Conservation (phyloP, 2,888 invertebrate species). For the Athalia rosae region DNA sequence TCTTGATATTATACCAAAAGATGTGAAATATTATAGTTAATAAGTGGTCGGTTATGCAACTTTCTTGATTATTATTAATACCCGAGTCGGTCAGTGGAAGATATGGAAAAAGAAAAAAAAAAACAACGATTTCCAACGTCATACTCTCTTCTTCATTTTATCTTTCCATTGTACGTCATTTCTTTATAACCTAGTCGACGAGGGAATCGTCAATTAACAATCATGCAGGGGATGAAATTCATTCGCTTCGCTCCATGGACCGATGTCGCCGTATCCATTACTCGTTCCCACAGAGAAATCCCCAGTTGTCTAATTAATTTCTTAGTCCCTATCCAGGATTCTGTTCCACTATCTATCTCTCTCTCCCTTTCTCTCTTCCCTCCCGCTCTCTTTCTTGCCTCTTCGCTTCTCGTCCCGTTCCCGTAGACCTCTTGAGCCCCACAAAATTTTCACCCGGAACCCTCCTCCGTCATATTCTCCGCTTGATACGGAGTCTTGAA, state of each 20-base stretch:
- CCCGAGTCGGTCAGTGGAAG: no score
- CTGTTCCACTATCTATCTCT: not conserved
- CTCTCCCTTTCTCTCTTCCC: slow-evolving; percentile 6
- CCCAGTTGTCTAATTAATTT: slow-evolving; percentile 40
- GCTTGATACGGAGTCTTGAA: no score
- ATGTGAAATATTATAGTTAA: no score
- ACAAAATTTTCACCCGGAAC: no score
- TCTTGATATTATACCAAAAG: no score
- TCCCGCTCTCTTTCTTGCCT: not conserved
- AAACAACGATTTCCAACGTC: no score
- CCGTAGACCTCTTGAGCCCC: no score
- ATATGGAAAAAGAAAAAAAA: no score
- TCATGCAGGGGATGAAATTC: slow-evolving; percentile 21
- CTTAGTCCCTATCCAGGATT: not conserved
- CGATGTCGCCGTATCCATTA: slow-evolving; percentile 40
- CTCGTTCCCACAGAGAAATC: slow-evolving; percentile 32
- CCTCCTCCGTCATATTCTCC: no score
- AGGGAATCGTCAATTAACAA: slow-evolving; percentile 42
- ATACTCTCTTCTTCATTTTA: no score
- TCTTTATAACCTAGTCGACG: slow-evolving; percentile 21
- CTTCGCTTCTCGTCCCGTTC: not conserved
- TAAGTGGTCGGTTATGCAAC: no score
- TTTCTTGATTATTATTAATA: no score
- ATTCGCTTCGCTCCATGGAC: slow-evolving; percentile 34
- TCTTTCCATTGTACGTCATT: not conserved